phyloP scores from a whole-genome alignment of 2,113 vertebrate genomes.

The Leuciscus idus region DNA sequence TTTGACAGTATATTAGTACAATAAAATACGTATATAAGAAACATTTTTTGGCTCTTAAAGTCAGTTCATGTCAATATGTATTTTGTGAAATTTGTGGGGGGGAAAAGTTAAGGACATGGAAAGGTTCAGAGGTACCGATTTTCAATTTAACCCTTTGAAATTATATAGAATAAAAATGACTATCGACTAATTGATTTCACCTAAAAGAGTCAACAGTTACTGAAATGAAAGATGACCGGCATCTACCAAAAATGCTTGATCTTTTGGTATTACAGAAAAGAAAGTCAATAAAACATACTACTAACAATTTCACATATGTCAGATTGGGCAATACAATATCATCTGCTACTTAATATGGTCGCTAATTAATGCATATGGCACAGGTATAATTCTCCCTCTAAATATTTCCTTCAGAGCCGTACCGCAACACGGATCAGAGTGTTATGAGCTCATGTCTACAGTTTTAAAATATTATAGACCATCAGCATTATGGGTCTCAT shows the following conservation, averaged over 20 bases:
- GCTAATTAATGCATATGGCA: background rate
- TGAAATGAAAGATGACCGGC: constrained; percentile 43
- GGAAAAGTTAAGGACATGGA: background rate
- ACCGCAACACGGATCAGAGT: constrained; percentile 35
- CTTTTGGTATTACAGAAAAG: background rate
- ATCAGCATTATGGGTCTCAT: constrained; percentile 15
- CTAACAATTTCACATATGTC: background rate
- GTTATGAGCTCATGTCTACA: constrained; percentile 47
- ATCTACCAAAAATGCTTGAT: constrained; percentile 21
- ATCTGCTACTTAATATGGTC: background rate
- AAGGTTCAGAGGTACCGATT: background rate
- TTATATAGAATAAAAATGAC: background rate
- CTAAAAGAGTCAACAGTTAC: background rate
- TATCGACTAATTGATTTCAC: background rate
- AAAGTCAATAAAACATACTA: background rate
- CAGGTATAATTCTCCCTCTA: background rate
- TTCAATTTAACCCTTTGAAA: background rate
- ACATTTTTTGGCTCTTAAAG: background rate
- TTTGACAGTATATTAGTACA: background rate
- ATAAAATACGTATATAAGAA: constrained; percentile 7
- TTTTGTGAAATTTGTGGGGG: background rate
- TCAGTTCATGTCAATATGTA: background rate
- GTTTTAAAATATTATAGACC: constrained; percentile 39
- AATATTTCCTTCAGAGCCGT: constrained; percentile 33
- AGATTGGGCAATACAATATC: background rate